These are phyloP conservation scores for Drosophila leonis DNA, from an alignment of 2,888 invertebrate genomes.

Conservation along the genomic window DNA sequence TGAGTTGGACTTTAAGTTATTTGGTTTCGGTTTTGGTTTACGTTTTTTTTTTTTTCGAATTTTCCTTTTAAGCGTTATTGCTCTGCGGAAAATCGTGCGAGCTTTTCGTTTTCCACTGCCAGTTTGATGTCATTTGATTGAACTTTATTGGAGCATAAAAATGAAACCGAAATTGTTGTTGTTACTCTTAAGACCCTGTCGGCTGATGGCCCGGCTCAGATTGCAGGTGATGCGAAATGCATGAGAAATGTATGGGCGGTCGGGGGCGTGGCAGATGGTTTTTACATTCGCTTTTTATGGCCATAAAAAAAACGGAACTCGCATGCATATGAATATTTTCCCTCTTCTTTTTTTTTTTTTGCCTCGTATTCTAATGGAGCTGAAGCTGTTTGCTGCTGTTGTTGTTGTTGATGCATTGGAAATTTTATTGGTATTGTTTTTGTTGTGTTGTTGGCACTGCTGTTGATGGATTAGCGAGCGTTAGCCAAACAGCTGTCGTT, in stretches of 20 bases:
- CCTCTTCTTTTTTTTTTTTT: constrained; percentile 48
- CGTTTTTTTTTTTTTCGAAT: background rate
- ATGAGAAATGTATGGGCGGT: background rate
- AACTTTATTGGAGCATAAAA: constrained; percentile 75
- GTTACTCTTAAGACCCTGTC: constrained; percentile 7
- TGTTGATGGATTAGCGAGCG: constrained; percentile 69
- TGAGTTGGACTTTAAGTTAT: constrained; percentile 60
- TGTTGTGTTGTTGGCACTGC: constrained; percentile 44
- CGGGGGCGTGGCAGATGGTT: constrained; percentile 14
- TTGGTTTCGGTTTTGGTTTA: constrained; percentile 36
- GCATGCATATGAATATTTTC: constrained; percentile 58
- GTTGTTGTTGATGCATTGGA: constrained; percentile 26
- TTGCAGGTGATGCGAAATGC: constrained; percentile 46
- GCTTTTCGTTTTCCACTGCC: constrained; percentile 25
- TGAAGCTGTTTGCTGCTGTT: constrained; percentile 24
- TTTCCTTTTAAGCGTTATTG: constrained; percentile 11
- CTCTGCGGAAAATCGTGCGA: constrained; percentile 32
- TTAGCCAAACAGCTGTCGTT: constrained; percentile 41
- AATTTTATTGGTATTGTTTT: constrained; percentile 70
- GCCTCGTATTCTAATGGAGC: constrained; percentile 56
- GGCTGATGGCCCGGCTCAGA: constrained; percentile 24
- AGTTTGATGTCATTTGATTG: constrained; percentile 72
- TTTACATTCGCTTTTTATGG: constrained; percentile 48
- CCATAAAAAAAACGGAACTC: constrained; percentile 23
- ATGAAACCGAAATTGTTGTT: constrained; percentile 29